Evolutionary conservation across 2,888 invertebrate species (phyloP), one percentile per base, ranked within the genome.

Genomic region (Eilema griseolum): DNA sequence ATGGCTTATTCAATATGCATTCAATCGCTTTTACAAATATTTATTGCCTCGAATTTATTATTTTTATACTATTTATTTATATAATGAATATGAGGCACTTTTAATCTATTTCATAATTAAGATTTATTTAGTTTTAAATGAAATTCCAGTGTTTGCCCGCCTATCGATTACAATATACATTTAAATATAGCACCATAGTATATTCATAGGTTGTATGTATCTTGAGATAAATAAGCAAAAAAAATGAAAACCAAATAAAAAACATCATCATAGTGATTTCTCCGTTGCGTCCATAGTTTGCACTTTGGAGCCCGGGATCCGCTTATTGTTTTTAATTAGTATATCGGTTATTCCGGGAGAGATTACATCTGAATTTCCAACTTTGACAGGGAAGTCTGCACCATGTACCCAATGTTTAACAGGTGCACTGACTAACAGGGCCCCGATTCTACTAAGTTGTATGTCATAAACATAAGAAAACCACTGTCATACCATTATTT

Each of bases 71-170:
- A 71, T 79, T 71, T 72, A 61, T 70, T 76, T 57, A 63, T 75
- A 59, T 63, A 66, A 64, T 24, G 52, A 41, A 41, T 26, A 31
- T 31, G 20, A 75, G 65, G 63, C 56, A 70, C 61, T 57, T 5
- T 62, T 69, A 66, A 46, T 72, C 41, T 72, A 72, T 72, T 70
- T 62, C 69, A 67, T 66, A 33, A 67, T 65, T 71, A 71, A 37
- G 60, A 52, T 64, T 70, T 41, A 67, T 60, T 69, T 72, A 66
- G 65, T 79, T 69, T 80, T 73, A 68, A 81, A 75, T 73, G 52
- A 76, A 78, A 84, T 85, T 85, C 85, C 84, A 85, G 74, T 78
- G 74, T 83, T 83, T 78, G 67, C 83, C 84, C 84, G 85, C 84
- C 84, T 85, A 85, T 76, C 77, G 77, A 77, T 77, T 78, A 76